Conservation (phyloP, 2,888 invertebrate genomes). For the Labia minor region DNA sequence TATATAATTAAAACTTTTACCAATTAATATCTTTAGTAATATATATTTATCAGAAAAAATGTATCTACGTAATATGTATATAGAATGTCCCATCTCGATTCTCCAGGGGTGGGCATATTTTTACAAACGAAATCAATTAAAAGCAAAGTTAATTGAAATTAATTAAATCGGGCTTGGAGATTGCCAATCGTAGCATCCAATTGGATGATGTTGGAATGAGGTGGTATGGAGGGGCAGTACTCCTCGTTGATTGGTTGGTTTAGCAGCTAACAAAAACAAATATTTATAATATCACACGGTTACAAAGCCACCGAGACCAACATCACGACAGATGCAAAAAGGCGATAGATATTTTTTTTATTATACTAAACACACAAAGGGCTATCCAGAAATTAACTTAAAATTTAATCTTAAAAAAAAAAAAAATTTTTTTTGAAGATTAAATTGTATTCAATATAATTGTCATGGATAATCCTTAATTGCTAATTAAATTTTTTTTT, state of each 20-base stretch:
- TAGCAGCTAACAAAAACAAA: conserved; percentile 7
- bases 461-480: no score
- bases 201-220: not conserved
- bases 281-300: not conserved
- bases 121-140: conserved; percentile 3
- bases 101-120: not conserved
- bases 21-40: no score
- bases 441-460: no score
- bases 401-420: no score
- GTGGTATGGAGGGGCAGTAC: not conserved
- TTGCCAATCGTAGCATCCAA: conserved; percentile 1
- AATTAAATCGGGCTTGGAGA: conserved; percentile 2
- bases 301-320: not conserved
- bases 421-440: no score
- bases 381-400: no score
- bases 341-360: no score
- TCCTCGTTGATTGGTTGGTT: not conserved
- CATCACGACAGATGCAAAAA: not conserved
- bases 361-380: no score
- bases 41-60: no score
- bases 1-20: no score
- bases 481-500: no score
- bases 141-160: conserved; percentile 13
- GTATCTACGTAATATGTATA: no score
- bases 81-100: not conserved